phyloP scores from a whole-genome alignment of 2,888 invertebrate genomes.

The Rhynchonema sp. region DNA sequence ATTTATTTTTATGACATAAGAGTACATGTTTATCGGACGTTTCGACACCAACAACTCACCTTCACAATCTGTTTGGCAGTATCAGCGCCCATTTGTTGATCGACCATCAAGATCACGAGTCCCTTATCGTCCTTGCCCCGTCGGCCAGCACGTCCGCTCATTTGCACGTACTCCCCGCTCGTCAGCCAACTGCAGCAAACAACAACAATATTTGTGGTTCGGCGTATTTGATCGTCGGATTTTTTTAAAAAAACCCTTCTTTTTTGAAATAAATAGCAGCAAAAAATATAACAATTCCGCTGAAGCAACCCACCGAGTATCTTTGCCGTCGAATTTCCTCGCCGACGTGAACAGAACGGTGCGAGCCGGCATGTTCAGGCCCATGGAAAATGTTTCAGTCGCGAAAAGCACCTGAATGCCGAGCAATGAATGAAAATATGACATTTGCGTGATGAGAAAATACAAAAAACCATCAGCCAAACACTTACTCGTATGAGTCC shows the following conservation, averaged over 20 bases:
- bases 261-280: too few species aligned
- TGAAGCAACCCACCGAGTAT: conserved; percentile 82
- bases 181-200: conserved; percentile 27
- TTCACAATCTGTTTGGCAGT: conserved; percentile 39
- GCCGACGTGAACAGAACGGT: conserved; percentile 90
- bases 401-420: conserved; percentile 63
- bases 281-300: too few species aligned
- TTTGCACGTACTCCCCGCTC: conserved; percentile 96
- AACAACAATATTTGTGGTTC: too few species aligned
- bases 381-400: conserved; percentile 99
- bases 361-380: conserved; percentile 97
- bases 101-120: conserved; percentile 93
- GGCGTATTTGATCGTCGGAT: too few species aligned
- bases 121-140: conserved; percentile 85
- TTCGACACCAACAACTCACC: conserved; percentile 35
- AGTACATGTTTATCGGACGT: too few species aligned
- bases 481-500: conserved; percentile 62
- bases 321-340: conserved; percentile 88
- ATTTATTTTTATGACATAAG: too few species aligned
- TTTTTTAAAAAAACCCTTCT: too few species aligned
- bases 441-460: background rate
- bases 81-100: conserved; percentile 59
- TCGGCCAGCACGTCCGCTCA: conserved; percentile 95
- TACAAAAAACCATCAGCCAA: background rate
- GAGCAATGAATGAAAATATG: background rate